phyloP scores from a whole-genome alignment of 2,888 invertebrate species.

The Polydrusus tereticollis region DNA sequence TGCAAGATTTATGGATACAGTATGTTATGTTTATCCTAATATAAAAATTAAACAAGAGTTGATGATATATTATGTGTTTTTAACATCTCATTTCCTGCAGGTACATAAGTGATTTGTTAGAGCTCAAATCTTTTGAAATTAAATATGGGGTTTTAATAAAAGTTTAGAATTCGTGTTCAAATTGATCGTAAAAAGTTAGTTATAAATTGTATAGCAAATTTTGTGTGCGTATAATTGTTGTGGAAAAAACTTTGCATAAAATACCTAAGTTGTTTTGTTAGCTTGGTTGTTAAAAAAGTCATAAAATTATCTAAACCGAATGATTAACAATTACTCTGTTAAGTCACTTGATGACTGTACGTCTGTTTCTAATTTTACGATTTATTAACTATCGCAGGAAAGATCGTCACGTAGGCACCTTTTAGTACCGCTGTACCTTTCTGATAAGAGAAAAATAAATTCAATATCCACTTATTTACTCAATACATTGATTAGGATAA shows the following conservation, averaged over 20 bases:
- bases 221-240: too few species aligned
- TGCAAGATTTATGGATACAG: not conserved
- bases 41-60: not conserved
- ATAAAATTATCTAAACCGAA: constrained; percentile 5
- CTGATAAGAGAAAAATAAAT: constrained; percentile 21
- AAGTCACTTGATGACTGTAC: constrained; percentile 16
- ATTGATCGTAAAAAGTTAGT: not conserved
- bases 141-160: too few species aligned
- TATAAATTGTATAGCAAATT: too few species aligned
- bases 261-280: not conserved
- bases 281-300: constrained; percentile 3
- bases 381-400: constrained; percentile 5
- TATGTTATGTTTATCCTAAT: not conserved
- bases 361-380: not conserved
- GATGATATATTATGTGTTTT: not conserved
- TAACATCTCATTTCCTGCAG: not conserved
- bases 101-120: too few species aligned
- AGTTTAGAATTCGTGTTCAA: too few species aligned
- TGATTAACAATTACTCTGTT: constrained; percentile 2
- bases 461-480: not conserved
- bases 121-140: too few species aligned
- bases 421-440: constrained; percentile 10
- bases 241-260: not conserved
- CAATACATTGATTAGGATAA: not conserved
- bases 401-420: constrained; percentile 28